Base-by-base conservation (phyloP, 2,797 vertebrate genomes). In the Champsocephalus esox region DNA sequence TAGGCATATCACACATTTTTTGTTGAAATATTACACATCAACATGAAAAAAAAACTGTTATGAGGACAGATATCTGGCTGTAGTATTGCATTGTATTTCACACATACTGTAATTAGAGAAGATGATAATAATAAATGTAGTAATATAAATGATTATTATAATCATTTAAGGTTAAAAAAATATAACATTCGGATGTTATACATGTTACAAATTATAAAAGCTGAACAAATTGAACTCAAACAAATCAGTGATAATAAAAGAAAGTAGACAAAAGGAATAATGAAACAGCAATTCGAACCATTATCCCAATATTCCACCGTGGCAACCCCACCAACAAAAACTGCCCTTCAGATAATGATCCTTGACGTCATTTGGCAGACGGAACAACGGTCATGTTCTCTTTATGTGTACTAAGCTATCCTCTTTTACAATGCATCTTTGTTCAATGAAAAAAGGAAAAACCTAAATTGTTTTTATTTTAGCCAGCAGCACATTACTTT, bases 221-320 rank as follows among this genome's bases (percentile, higher is more conserved):
- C 68, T 73, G 60, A 75, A 68, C 28, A 68, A 60, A 58, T 54
- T 67, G 55, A 38, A 50, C 45, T 49, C 12, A 3, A 2, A 6
- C 59, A 45, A 51, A 46, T 43, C 60, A 16, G n/a, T 19, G 56
- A 66, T 76, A 67, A 78, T 58, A 70, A 70, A 61, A 41, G 3
- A 17, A 34, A 3, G 4, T 48, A 52, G 16, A 54, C 32, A 54
- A 9, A 46, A 60, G 45, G n/a, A 56, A 54, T 59, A 75, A 38
- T 38, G 52, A 60, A n/a, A 28, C 0, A 2, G 32, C 32, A 73
- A 55, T 79, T 82, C 70, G n/a, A 62, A 54, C 64, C 43, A 65
- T 51, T 38, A 38, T 38, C 6, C 34, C 8, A 38, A 38, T 38
- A 7, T 38, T 38, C 8, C 34, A 38, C 7, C 34, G 8, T 38